Percentiles rank a stretch among this genome's conserved stretches.
These are phyloP conservation scores for Sciurus carolinensis DNA, from an alignment of 2,797 vertebrate genomes.

Conservation along the genomic window DNA sequence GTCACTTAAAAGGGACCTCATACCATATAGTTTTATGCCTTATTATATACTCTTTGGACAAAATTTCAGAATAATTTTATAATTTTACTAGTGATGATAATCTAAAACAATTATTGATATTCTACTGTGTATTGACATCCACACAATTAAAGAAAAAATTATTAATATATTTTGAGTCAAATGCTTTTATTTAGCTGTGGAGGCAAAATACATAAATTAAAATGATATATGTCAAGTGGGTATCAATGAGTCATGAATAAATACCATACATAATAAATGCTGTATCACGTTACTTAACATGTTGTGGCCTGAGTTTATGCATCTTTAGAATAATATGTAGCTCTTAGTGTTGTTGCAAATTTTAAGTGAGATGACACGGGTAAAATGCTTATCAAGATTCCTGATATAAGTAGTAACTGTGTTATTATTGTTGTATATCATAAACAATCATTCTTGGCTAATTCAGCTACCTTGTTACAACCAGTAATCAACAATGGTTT, in stretches of 20 bases:
- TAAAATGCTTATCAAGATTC: constrained; percentile 8
- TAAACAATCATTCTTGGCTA: background rate
- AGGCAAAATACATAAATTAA: background rate
- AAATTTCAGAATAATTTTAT: constrained; percentile 32
- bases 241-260: background rate
- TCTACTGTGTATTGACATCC: background rate
- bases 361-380: background rate
- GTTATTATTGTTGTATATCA: background rate
- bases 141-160: background rate
- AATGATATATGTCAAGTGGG: background rate
- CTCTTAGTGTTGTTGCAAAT: background rate
- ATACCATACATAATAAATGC: background rate
- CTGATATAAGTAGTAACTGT: background rate
- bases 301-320: background rate
- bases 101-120: background rate
- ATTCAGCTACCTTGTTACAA: background rate
- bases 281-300: background rate
- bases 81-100: background rate
- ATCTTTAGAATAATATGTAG: constrained; percentile 13
- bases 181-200: background rate
- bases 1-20: background rate
- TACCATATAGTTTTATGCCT: background rate
- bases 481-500: background rate
- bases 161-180: background rate
- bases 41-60: background rate